These are phyloP conservation scores for Saccostrea echinata DNA, from an alignment of 1,140 invertebrate species.

Conservation along the genomic window DNA sequence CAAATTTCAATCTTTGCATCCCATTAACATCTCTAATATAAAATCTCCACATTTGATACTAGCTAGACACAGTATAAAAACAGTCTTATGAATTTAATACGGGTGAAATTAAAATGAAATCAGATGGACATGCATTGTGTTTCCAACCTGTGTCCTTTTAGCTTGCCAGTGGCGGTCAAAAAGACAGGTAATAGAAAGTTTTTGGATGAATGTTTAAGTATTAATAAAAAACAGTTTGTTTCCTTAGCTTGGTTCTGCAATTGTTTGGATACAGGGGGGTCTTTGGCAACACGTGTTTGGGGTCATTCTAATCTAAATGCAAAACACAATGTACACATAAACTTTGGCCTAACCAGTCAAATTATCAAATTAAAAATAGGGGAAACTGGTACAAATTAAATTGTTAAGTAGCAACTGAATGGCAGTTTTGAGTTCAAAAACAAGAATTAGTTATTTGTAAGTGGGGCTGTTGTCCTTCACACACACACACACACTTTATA, in stretches of 20 bases:
- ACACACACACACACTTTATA: too few species aligned
- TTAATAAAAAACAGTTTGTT: background rate
- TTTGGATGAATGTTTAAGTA: background rate
- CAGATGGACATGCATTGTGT: background rate
- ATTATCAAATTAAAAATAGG: background rate
- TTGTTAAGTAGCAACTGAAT: background rate
- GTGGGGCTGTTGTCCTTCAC: too few species aligned
- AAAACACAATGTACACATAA: background rate
- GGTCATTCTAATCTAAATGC: background rate
- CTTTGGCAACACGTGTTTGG: background rate
- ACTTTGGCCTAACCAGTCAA: background rate
- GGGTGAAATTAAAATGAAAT: constrained; percentile 13
- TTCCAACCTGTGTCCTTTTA: background rate
- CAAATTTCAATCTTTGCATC: constrained; percentile 25
- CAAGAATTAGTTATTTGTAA: too few species aligned
- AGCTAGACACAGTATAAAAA: constrained; percentile 19
- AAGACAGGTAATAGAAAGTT: background rate
- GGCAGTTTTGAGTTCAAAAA: too few species aligned
- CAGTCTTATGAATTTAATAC: constrained; percentile 17
- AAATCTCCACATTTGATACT: constrained; percentile 13
- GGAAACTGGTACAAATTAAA: too few species aligned
- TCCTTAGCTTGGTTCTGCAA: background rate
- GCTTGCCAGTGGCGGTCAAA: background rate
- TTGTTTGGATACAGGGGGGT: background rate
- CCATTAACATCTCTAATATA: constrained; percentile 35